Evolutionary conservation across 2,113 vertebrate species (phyloP).

Genomic region (Polyodon spathula): DNA sequence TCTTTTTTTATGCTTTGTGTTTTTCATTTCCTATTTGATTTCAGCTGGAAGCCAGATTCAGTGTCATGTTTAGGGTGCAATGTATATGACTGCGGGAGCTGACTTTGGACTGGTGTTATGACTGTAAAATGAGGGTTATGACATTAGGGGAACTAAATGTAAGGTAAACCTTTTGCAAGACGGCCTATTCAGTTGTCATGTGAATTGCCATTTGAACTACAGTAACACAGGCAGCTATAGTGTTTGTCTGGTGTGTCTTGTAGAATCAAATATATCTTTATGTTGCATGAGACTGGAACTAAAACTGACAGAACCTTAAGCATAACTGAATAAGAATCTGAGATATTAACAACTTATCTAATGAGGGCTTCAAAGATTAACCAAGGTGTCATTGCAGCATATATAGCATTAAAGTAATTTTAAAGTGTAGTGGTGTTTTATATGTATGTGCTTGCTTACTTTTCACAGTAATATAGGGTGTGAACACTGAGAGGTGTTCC

Average conservation of each 20-base stretch:
- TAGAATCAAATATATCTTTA: no score
- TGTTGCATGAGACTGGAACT: slow-evolving; percentile 27
- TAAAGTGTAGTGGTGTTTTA: no score
- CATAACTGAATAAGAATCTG: slow-evolving; percentile 47
- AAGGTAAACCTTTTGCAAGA: slow-evolving; percentile 37
- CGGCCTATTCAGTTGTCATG: slow-evolving; percentile 22
- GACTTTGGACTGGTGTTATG: background rate
- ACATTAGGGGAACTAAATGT: slow-evolving; percentile 42
- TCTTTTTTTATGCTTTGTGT: background rate
- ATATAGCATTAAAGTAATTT: slow-evolving; percentile 36
- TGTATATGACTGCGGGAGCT: background rate
- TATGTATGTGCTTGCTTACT: no score
- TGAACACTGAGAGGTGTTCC: no score
- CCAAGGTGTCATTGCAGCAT: slow-evolving; percentile 41
- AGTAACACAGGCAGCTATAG: slow-evolving; percentile 11
- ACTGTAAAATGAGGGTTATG: slow-evolving; percentile 31
- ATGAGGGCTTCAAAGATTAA: slow-evolving; percentile 46
- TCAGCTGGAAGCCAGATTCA: slow-evolving; percentile 21
- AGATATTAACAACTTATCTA: slow-evolving; percentile 43
- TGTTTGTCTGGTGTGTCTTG: background rate
- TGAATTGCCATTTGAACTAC: background rate
- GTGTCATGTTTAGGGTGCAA: slow-evolving; percentile 1
- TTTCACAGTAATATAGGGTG: no score
- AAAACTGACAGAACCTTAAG: slow-evolving; percentile 22
- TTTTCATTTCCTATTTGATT: slow-evolving; percentile 38